Conservation (phyloP, 1,140 invertebrate genomes). For the Trypoxylus dichotomus region DNA sequence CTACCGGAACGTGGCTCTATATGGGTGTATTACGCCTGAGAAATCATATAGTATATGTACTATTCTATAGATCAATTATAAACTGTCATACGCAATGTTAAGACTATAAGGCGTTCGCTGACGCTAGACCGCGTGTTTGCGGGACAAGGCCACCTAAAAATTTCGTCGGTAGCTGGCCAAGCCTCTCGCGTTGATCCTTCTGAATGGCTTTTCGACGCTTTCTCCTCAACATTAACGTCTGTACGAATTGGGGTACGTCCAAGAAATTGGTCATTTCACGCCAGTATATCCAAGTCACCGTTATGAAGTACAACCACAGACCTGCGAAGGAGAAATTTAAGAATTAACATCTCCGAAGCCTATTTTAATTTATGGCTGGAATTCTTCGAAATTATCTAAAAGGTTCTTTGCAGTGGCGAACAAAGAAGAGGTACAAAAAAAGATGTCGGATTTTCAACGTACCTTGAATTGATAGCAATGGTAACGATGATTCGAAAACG, state of each 20-base stretch:
- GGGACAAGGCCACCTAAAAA: neutral
- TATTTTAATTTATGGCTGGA: no score
- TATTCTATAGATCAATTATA: no score
- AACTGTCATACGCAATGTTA: no score
- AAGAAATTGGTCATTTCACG: neutral
- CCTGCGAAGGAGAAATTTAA: neutral
- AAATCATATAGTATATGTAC: no score
- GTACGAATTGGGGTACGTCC: neutral
- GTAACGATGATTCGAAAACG: neutral
- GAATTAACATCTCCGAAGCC: no score
- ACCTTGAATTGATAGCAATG: slow-evolving; percentile 1
- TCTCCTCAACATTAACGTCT: neutral
- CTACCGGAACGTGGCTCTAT: no score
- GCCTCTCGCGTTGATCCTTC: slow-evolving; percentile 1
- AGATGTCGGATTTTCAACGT: no score
- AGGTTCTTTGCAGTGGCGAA: no score
- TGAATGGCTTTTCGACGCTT: neutral
- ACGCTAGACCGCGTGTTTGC: neutral
- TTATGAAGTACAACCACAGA: slow-evolving; percentile 11
- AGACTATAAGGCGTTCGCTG: neutral
- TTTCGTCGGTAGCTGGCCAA: neutral
- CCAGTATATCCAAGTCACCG: neutral
- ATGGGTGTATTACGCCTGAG: no score
- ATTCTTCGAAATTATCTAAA: no score
- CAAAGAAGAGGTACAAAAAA: no score